A percentile compares a stretch with the other conserved stretches of the same genome.
Evolutionary conservation across 2,113 vertebrate genomes (phyloP).

Genomic region (Elachura formosa): DNA sequence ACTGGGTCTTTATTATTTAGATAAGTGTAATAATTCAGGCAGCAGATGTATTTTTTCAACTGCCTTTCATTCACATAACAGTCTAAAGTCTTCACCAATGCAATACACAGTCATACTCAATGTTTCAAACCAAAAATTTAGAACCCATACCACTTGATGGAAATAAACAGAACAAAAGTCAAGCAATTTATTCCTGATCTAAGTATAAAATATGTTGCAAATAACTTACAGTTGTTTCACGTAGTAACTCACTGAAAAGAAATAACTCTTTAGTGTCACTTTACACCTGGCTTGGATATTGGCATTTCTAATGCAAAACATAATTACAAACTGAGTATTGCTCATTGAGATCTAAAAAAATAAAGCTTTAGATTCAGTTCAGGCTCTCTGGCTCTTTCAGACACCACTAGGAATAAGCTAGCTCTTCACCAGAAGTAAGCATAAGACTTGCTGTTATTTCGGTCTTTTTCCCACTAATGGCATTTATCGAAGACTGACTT

Average conservation of each 20-base stretch:
- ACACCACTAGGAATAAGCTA: neutral
- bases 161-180: constrained; percentile 8
- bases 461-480: neutral
- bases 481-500: neutral
- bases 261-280: neutral
- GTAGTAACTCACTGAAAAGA: neutral
- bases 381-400: neutral
- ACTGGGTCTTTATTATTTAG: neutral
- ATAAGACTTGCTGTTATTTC: neutral
- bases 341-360: neutral
- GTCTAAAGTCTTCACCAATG: neutral
- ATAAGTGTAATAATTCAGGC: neutral
- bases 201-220: neutral
- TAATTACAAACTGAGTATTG: neutral
- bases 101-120: neutral
- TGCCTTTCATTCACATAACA: neutral
- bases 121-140: neutral
- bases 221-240: neutral
- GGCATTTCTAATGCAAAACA: neutral
- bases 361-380: neutral
- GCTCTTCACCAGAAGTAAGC: neutral
- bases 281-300: neutral
- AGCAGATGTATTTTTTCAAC: neutral
- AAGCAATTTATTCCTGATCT: neutral
- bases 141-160: neutral